Base-by-base conservation (phyloP, 2,888 invertebrate species). In the Habroteleia sp. region DNA sequence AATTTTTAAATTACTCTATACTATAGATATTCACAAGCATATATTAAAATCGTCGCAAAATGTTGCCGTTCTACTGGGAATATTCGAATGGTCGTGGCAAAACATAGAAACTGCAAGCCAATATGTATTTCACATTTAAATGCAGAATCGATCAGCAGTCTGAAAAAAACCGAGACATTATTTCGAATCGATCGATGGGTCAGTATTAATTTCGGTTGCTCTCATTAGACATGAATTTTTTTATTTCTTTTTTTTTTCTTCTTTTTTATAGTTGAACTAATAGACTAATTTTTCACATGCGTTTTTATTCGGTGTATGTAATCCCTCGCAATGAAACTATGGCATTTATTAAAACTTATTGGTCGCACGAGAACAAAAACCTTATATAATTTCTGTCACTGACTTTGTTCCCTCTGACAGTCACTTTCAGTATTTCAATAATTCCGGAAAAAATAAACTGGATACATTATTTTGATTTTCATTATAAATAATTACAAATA, bases 81-180 rank as follows among this genome's bases (percentile, higher is more conserved):
- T 41, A 41, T 25, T 29, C 41, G 6, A 13, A 29, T n/a, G n/a
- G n/a, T n/a, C n/a, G 20, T n/a, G 11, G 8, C 16, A 29, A 58
- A 58, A 44, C 58, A 35, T 44, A 33, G 23, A 35, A 44, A 44
- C 25, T 60, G 2, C 37, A 37, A 46, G 23, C 35, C 13, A 35
- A 20, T 44, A 29, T 41, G 17, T 54, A 17, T 17, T 44, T 25
- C 44, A 44, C 27, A 65, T 65, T 16, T 52, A 50, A 50, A 52
- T 65, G 42, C 52, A 42, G 16, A 23, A 42, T 65, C 50, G 50
- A 33, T 50, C 10, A 7, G 17, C 27, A 7, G n/a, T 17, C 27
- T 25, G 35, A 44, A 33, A 50, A 39, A 63, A 63, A 41, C 14
- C 17, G 20, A 37, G 8, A 33, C 37, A 60, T 60, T 60, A 63